Base-by-base conservation (phyloP, 1,140 invertebrate species). In the Sminthurides bifidus region DNA sequence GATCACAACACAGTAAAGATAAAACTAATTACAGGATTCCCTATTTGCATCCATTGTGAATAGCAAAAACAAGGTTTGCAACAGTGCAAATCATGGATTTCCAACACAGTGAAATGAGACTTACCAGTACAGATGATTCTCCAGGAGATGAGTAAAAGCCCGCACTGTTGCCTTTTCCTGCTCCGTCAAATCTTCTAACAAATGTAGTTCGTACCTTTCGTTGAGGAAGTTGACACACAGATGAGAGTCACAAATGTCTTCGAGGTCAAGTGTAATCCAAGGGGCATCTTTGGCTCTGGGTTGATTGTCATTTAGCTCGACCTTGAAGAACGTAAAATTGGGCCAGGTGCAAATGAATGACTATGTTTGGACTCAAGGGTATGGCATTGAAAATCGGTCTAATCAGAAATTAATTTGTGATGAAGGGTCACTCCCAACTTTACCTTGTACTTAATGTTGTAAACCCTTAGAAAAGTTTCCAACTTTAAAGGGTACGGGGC, bases 111-210 rank as follows among this genome's bases (percentile, higher is more conserved):
- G 14, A 45, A 1, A 54, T 48, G 38, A 12, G 8, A 1, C 19
- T 2, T 33, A 60, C 58, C 60, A 63, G 54, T 59, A 63, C 2
- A 63, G 31, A 44, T 63, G 60, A 49, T 63, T 52, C 19, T 63
- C 53, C 26, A 63, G 33, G 1, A 57, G 40, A 26, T 58, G 52
- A 24, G 37, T 43, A 30, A 40, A 52, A 0, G 60, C 57, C 30
- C 40, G 31, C 23, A 40, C 29, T 10, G 46, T 21, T 6, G 60
- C 52, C 33, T 44, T 43, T 10, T 51, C 21, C 21, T 37, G 29
- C 14, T 54, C 38, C 21, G 19, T 31, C 12, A 55, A 24, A 14
- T 26, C 31, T 21, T 12, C 33, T 8, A 52, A 48, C n/a, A 24
- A 17, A 1, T 44, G 31, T 1, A 62, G 21, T 19, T 48, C 30